Conservation (phyloP, 2,888 invertebrate species). For the Drosophila acutilabella region DNA sequence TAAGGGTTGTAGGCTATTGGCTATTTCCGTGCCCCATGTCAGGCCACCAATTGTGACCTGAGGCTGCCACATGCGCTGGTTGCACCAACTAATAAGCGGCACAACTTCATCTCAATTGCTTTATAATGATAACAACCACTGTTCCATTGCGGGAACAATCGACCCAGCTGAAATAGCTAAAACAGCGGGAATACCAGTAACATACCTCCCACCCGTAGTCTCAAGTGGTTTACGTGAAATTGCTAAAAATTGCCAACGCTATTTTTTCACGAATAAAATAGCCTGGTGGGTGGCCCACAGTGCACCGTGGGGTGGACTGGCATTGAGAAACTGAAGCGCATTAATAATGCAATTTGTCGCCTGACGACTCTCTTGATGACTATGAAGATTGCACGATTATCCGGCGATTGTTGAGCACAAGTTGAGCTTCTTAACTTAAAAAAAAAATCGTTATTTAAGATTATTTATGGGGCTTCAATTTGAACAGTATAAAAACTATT, state of each 20-base stretch:
- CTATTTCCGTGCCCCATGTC: constrained; percentile 26
- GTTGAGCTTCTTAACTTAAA: neutral
- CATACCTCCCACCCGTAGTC: constrained; percentile 13
- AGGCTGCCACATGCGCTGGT: constrained; percentile 74
- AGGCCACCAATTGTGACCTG: constrained; percentile 75
- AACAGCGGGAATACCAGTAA: neutral
- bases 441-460: neutral
- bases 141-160: constrained; percentile 20
- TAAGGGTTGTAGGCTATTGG: constrained; percentile 36
- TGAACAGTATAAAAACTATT: too few species aligned
- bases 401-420: neutral
- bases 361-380: constrained; percentile 26
- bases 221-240: constrained; percentile 68
- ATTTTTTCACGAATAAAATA: constrained; percentile 29
- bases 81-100: constrained; percentile 69
- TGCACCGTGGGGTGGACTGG: neutral
- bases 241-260: constrained; percentile 62
- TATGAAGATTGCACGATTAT: constrained; percentile 1
- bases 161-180: neutral
- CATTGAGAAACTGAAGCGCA: constrained; percentile 28
- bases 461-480: too few species aligned
- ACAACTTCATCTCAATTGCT: constrained; percentile 41
- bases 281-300: constrained; percentile 33
- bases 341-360: constrained; percentile 67
- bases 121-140: constrained; percentile 54